These are phyloP conservation scores for Epinotia ramella DNA, from an alignment of 2,888 invertebrate genomes.

Conservation along the genomic window DNA sequence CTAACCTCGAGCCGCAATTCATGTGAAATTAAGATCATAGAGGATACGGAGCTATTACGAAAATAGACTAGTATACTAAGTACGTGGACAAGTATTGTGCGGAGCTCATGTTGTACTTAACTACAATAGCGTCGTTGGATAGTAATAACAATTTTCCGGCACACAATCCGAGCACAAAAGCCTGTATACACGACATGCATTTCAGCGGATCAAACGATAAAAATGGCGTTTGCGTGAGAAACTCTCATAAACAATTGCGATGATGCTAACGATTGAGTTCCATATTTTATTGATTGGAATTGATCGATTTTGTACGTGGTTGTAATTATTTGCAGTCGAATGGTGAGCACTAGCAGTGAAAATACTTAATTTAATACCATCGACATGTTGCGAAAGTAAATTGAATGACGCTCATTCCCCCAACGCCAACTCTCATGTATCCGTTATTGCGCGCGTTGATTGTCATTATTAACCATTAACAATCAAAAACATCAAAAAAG, in stretches of 20 bases:
- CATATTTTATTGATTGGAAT: constrained; percentile 11
- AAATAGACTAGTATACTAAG: constrained; percentile 20
- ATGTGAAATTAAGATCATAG: constrained; percentile 17
- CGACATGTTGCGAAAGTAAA: background rate
- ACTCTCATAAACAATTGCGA: constrained; percentile 6
- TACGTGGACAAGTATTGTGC: constrained; percentile 24
- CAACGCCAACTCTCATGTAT: background rate
- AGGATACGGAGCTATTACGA: constrained; percentile 17
- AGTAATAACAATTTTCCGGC: constrained; percentile 77
- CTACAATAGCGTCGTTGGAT: constrained; percentile 51
- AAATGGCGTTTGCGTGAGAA: constrained; percentile 33
- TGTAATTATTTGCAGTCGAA: background rate
- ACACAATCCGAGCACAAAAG: constrained; percentile 65
- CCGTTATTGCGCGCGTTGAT: background rate
- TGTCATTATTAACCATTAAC: background rate
- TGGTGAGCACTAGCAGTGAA: background rate
- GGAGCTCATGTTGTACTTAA: constrained; percentile 59
- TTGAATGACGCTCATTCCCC: background rate
- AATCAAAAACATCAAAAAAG: background rate
- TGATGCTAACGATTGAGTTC: constrained; percentile 1
- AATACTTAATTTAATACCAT: background rate
- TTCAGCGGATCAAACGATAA: constrained; percentile 31
- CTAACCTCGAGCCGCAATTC: background rate
- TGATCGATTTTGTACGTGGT: background rate
- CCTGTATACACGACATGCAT: constrained; percentile 25